Conservation (phyloP, 2,113 vertebrate species). For the Phainopepla nitens region DNA sequence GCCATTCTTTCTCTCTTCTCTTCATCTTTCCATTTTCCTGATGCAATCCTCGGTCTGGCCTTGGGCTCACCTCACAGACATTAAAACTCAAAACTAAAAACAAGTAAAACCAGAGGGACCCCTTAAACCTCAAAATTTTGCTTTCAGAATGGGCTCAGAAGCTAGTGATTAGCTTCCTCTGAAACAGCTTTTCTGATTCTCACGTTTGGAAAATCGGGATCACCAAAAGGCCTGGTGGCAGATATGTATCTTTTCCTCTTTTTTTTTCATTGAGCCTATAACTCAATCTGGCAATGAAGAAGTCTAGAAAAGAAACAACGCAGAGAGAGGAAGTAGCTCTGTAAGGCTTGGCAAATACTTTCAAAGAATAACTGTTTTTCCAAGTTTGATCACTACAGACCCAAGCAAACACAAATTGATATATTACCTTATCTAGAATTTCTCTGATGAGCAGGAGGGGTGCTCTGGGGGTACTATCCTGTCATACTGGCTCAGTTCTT, state of each 20-base stretch:
- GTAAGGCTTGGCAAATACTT: conserved; percentile 37
- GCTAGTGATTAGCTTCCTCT: background rate
- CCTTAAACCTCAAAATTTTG: background rate
- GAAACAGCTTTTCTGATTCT: background rate
- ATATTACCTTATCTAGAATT: background rate
- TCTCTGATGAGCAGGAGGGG: background rate
- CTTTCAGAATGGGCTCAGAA: conserved; percentile 31
- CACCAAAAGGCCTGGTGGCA: background rate
- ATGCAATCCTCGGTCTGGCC: conserved; percentile 65
- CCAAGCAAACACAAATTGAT: background rate
- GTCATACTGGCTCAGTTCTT: background rate
- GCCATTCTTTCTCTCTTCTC: conserved; percentile 57
- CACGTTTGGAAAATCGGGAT: background rate
- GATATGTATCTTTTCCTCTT: background rate
- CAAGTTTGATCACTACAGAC: background rate
- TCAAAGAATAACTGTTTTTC: background rate
- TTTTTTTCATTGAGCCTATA: background rate
- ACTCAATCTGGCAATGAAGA: conserved; percentile 8
- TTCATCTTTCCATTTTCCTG: conserved; percentile 64
- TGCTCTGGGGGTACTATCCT: background rate
- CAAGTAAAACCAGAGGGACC: background rate
- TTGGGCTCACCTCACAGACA: conserved; percentile 63
- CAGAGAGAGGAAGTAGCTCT: background rate
- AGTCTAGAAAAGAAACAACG: background rate
- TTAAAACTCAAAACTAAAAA: conserved; percentile 5